These are phyloP conservation scores for Anolis sagrei DNA, from an alignment of 2,113 vertebrate genomes.

Conservation along the genomic window DNA sequence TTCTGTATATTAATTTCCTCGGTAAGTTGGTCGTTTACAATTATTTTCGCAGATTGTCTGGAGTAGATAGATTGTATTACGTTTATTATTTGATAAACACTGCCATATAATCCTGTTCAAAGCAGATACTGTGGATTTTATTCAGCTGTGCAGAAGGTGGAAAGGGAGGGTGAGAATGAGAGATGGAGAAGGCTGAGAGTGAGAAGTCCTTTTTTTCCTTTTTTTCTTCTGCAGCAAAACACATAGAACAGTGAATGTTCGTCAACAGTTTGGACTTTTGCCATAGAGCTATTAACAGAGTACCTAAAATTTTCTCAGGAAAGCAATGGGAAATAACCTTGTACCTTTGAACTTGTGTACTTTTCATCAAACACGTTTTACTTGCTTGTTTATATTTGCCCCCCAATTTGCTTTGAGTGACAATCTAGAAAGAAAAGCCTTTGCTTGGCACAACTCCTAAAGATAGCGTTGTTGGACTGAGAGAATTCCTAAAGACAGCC, in stretches of 20 bases:
- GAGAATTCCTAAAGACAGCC: not conserved
- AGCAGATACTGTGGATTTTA: too few relatives aligned
- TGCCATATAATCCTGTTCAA: too few relatives aligned
- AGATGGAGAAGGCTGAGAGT: not conserved
- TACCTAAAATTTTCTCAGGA: conserved; percentile 12
- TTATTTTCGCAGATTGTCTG: too few relatives aligned
- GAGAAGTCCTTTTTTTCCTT: too few relatives aligned
- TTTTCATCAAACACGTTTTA: not conserved
- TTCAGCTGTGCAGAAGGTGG: too few relatives aligned
- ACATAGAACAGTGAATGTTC: too few relatives aligned
- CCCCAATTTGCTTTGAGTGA: conserved; percentile 4
- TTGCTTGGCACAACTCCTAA: not conserved
- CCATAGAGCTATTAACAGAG: conserved; percentile 3
- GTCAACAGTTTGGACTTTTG: conserved; percentile 10
- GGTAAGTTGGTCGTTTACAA: too few relatives aligned
- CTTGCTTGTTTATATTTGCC: conserved; percentile 18
- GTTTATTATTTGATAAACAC: too few relatives aligned
- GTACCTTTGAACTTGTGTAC: conserved; percentile 23
- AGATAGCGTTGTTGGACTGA: conserved; percentile 1
- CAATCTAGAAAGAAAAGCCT: not conserved
- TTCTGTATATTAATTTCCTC: too few relatives aligned
- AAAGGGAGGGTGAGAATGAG: not conserved
- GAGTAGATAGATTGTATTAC: too few relatives aligned
- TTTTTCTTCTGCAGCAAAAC: not conserved
- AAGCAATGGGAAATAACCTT: conserved; percentile 25